Percentiles rank a stretch among this genome's conserved stretches.
phyloP scores from a whole-genome alignment of 2,113 vertebrate genomes.

The Ploceus nigricollis region DNA sequence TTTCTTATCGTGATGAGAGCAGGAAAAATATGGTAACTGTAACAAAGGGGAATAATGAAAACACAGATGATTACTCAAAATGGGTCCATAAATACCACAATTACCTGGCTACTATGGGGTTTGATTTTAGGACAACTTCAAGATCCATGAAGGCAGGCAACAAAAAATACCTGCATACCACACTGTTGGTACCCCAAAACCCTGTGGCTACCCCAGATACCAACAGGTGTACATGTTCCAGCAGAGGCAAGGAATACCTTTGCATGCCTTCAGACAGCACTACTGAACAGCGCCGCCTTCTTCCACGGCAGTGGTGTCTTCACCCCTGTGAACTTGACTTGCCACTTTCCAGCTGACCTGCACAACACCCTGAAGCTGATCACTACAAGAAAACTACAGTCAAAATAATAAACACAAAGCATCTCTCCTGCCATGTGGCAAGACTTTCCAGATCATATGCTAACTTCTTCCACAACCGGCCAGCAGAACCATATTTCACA shows the following conservation, averaged over 20 bases:
- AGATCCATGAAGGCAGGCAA: background rate
- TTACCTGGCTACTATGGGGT: background rate
- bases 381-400: background rate
- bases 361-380: background rate
- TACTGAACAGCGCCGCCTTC: background rate
- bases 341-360: background rate
- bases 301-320: background rate
- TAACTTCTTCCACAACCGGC: background rate
- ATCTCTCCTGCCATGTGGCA: background rate
- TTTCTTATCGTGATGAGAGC: background rate
- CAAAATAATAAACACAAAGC: background rate
- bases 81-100: fast-evolving
- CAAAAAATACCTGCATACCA: background rate
- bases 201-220: background rate
- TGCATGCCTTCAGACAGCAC: background rate
- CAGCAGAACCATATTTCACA: background rate
- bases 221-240: fast-evolving
- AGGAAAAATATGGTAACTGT: background rate
- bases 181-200: background rate
- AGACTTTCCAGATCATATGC: background rate
- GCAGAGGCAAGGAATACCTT: background rate
- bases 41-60: background rate
- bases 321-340: background rate
- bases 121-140: background rate
- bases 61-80: background rate